Evolutionary conservation across 2,113 vertebrate genomes (phyloP).

Genomic region (Nothocercus nigrocapillus): DNA sequence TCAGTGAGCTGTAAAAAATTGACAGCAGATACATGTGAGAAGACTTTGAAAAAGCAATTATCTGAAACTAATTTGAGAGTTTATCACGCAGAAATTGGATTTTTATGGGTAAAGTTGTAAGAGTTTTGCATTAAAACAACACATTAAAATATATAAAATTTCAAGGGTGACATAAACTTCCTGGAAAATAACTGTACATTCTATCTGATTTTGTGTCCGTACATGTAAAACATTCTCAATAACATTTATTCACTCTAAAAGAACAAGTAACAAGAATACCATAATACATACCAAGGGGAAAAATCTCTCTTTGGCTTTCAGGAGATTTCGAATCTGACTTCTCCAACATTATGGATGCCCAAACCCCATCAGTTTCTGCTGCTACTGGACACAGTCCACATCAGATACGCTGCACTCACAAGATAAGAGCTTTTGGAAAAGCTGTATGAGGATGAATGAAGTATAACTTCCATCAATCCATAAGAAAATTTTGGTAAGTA

Average conservation of each 20-base stretch:
- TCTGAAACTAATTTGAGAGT: constrained; percentile 68
- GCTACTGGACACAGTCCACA: not conserved
- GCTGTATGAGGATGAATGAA: not conserved
- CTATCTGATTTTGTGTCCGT: not conserved
- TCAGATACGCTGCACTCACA: not conserved
- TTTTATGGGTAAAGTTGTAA: constrained; percentile 32
- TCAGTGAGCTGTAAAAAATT: constrained; percentile 64
- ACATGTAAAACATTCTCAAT: not conserved
- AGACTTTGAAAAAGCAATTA: constrained; percentile 64
- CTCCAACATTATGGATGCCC: not conserved
- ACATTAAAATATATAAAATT: constrained; percentile 34
- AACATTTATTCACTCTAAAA: not conserved
- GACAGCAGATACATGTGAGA: constrained; percentile 56
- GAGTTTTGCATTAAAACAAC: constrained; percentile 21
- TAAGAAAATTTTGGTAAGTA: not conserved
- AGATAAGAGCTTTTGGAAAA: not conserved
- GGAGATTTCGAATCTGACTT: not conserved
- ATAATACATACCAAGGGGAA: not conserved
- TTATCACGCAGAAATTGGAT: constrained; percentile 69
- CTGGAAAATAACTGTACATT: not conserved
- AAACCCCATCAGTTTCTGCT: not conserved
- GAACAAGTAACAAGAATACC: not conserved
- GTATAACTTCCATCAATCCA: not conserved
- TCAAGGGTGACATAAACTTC: constrained; percentile 18
- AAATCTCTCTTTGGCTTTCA: not conserved